These are phyloP conservation scores for Apomyelois bistriatella DNA, from an alignment of 2,888 invertebrate genomes.

Conservation along the genomic window DNA sequence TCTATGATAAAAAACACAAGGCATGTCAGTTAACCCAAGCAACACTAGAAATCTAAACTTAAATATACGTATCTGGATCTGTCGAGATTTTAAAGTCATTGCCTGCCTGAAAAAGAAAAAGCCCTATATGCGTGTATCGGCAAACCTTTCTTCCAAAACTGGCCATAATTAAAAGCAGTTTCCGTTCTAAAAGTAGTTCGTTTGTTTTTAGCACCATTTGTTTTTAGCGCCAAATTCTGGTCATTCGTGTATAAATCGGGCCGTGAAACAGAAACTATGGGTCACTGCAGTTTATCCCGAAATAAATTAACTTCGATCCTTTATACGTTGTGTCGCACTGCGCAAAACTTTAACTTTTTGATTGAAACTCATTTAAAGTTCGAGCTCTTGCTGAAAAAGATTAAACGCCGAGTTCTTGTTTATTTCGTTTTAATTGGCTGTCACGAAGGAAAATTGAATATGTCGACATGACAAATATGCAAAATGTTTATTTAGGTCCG, in stretches of 20 bases:
- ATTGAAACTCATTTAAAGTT: slow-evolving; percentile 2
- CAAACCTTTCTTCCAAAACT: not conserved
- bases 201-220: slow-evolving; percentile 11
- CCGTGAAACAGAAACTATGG: slow-evolving; percentile 11
- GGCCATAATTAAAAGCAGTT: not conserved
- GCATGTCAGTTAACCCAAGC: too few relatives aligned
- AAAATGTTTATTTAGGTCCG: too few relatives aligned
- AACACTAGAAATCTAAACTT: too few relatives aligned
- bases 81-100: too few relatives aligned
- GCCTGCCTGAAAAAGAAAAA: too few relatives aligned
- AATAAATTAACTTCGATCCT: slow-evolving; percentile 23
- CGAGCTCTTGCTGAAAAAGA: slow-evolving; percentile 4
- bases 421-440: not conserved
- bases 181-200: not conserved
- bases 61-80: too few relatives aligned
- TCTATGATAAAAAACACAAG: too few relatives aligned
- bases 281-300: slow-evolving; percentile 19
- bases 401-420: not conserved
- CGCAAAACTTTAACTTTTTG: slow-evolving; percentile 31
- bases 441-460: not conserved
- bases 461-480: too few relatives aligned
- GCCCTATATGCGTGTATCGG: too few relatives aligned
- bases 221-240: slow-evolving; percentile 1
- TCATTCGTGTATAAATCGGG: slow-evolving; percentile 11
- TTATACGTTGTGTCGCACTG: slow-evolving; percentile 40